phyloP scores from a whole-genome alignment of 2,888 invertebrate genomes.

The Selenia dentaria region DNA sequence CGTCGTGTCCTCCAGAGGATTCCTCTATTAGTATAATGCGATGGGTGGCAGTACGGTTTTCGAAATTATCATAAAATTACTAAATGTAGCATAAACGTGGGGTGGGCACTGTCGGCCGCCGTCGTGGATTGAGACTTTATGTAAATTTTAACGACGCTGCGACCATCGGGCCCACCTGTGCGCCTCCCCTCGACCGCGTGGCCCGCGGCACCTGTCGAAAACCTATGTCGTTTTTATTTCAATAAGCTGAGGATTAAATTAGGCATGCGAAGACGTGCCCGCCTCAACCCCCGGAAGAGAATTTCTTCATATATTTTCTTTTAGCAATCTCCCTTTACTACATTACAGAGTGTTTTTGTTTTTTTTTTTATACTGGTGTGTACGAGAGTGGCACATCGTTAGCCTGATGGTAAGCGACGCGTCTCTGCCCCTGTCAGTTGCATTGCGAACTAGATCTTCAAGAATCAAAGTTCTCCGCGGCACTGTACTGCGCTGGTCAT shows the following conservation, averaged over 20 bases:
- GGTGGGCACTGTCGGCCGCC: slow-evolving; percentile 76
- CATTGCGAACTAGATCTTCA: no score
- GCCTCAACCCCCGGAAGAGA: slow-evolving; percentile 43
- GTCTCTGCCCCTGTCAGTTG: no score
- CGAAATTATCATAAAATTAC: slow-evolving; percentile 85
- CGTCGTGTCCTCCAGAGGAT: slow-evolving; percentile 62
- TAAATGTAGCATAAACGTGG: slow-evolving; percentile 84
- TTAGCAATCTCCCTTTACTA: slow-evolving; percentile 34
- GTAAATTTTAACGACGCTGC: slow-evolving; percentile 85
- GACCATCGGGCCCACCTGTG: slow-evolving; percentile 84
- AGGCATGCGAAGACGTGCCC: slow-evolving; percentile 74
- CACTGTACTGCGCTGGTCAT: no score
- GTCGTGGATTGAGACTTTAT: slow-evolving; percentile 84
- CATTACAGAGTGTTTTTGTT: no score
- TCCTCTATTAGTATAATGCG: slow-evolving; percentile 84
- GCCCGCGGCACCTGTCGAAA: slow-evolving; percentile 80
- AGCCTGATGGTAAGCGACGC: no score
- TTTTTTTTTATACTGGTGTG: no score
- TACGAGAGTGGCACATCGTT: no score
- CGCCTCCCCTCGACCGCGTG: slow-evolving; percentile 48
- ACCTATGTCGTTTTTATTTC: slow-evolving; percentile 85
- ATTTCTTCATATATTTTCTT: slow-evolving; percentile 55
- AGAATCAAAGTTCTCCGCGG: no score
- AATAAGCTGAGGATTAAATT: slow-evolving; percentile 83
- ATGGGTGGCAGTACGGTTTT: slow-evolving; percentile 83